phyloP scores from a whole-genome alignment of 2,113 vertebrate genomes.

The Crotalus tigris region DNA sequence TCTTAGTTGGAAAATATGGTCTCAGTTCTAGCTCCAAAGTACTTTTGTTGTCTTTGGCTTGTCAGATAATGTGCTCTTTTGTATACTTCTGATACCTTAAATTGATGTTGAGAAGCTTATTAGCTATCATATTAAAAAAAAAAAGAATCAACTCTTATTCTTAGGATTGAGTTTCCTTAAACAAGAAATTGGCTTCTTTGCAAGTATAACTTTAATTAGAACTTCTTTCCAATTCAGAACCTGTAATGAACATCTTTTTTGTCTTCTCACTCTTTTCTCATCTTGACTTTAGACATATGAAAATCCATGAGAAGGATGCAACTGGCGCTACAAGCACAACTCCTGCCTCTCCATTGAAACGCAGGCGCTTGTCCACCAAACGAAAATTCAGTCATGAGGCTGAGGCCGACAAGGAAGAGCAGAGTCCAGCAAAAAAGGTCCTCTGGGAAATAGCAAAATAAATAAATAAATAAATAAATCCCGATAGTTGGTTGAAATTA shows the following conservation, averaged over 20 bases:
- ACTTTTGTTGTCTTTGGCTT: background rate
- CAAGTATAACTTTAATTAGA: constrained; percentile 9
- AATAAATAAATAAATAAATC: background rate
- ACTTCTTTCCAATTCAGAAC: fast-evolving
- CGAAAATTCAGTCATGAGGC: constrained; percentile 80
- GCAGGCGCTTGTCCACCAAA: constrained; percentile 83
- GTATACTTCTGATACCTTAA: background rate
- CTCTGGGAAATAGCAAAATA: background rate
- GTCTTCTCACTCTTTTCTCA: background rate
- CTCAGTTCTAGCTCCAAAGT: background rate
- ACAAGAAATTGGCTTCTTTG: background rate
- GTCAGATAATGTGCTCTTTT: background rate
- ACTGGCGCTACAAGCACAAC: constrained; percentile 71
- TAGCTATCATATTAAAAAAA: background rate
- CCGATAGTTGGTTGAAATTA: constrained; percentile 11
- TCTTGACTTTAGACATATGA: constrained; percentile 85
- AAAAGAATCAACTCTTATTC: background rate
- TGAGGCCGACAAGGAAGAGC: constrained; percentile 78
- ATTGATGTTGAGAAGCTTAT: background rate
- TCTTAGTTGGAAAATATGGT: background rate
- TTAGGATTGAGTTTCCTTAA: constrained; percentile 10
- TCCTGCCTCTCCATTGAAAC: constrained; percentile 84
- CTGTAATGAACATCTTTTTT: constrained; percentile 4
- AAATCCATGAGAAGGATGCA: constrained; percentile 95
- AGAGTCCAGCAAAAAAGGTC: constrained; percentile 87